These are phyloP conservation scores for Coptotermes formosanus DNA, from an alignment of 1,140 invertebrate species.

Conservation along the genomic window DNA sequence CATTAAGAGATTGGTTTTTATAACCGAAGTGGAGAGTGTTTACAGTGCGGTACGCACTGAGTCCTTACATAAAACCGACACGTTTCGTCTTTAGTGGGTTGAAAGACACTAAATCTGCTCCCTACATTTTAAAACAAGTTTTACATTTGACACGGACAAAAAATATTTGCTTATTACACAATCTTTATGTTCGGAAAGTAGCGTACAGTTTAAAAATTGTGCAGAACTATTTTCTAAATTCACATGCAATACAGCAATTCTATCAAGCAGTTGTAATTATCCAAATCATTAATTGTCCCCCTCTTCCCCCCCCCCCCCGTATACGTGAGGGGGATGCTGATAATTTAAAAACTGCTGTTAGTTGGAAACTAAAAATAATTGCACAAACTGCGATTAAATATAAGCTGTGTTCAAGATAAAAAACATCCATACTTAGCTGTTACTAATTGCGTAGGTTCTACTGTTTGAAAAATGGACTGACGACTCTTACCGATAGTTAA, in stretches of 20 bases:
- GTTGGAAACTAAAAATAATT: not conserved
- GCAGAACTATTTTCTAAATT: not conserved
- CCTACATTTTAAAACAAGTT: no score
- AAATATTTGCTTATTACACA: no score
- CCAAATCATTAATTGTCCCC: not conserved
- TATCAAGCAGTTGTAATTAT: not conserved
- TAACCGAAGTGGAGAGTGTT: no score
- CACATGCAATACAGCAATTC: not conserved
- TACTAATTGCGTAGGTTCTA: not conserved
- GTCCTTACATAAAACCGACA: no score
- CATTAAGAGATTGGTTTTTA: no score
- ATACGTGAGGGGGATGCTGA: not conserved
- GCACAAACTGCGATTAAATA: not conserved
- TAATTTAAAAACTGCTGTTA: not conserved
- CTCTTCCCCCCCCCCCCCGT: not conserved
- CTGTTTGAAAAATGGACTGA: not conserved
- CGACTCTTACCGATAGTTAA: not conserved
- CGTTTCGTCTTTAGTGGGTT: no score
- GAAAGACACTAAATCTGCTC: no score
- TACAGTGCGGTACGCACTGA: no score
- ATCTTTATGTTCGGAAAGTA: not conserved
- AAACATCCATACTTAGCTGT: not conserved
- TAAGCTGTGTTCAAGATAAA: not conserved
- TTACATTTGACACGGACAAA: no score
- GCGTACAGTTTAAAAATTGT: not conserved